Base-by-base conservation (phyloP, 2,888 invertebrate species). In the Thereva nobilitata region DNA sequence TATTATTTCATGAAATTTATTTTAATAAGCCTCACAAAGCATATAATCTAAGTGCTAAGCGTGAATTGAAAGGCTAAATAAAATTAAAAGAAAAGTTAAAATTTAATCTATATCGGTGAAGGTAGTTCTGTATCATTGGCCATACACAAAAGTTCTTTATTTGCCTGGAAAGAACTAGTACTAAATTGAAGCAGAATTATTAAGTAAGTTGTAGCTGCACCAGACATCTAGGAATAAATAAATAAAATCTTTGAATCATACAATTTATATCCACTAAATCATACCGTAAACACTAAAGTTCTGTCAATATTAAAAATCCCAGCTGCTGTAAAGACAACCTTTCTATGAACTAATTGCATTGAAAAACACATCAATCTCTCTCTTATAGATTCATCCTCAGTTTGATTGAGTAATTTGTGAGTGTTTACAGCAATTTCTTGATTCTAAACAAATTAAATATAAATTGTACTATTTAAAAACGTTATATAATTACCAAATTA, bases 221-320 rank as follows among this genome's bases (percentile, higher is more conserved):
- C 80, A 50, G 77, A 74, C 47, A 81, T 78, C 82, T 82, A 61
- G 37, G 65, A 45, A 64, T 67, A 63, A 40, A 54, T 34, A 23
- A 12, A 10, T 53, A 53, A 38, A 40, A 37, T 23, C 10, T 12
- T 47, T 38, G 53, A 57, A 6, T 44, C 37, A 44, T 6, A 47
- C 23, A 23, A 2, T 2, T 23, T 23, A 2, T 23, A 53, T 53
- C 47, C 7, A 68, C 9, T 50, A 52, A 12, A 5, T 65, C 74
- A 65, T 67, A 81, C 82, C 50, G 81, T 80, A 72, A 80, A 81
- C 63, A 81, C 75, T 2, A 82, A 72, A 3, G 80, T 78, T 7
- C 80, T 76, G 72, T 82, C 80, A 72, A 82, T 73, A n/a, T 75
- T 74, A 70, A 82, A 82, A 3, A 82, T 67, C 42, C 80, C 82